phyloP scores from a whole-genome alignment of 37 sponge, comb jelly and placozoan genomes.

The Corticium candelabrum region DNA sequence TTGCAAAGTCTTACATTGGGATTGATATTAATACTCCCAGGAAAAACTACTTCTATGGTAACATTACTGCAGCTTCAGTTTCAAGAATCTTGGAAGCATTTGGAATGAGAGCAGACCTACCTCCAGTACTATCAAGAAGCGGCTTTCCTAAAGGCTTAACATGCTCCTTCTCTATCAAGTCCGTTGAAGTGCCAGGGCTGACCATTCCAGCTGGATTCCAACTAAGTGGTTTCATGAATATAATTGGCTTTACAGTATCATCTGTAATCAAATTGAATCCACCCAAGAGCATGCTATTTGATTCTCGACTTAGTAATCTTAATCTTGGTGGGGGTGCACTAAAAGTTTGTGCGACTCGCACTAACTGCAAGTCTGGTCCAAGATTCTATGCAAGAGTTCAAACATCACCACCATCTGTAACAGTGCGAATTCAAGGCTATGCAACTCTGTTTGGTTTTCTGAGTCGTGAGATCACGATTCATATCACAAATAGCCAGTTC shows the following conservation, averaged over 20 bases:
- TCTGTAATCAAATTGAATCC: neutral
- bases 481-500: neutral
- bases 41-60: neutral
- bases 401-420: neutral
- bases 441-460: neutral
- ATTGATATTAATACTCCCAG: neutral
- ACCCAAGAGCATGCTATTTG: neutral
- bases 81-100: neutral
- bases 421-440: neutral
- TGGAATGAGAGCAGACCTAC: neutral
- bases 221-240: neutral
- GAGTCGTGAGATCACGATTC: neutral
- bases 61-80: neutral
- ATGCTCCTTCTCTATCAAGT: neutral
- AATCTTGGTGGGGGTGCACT: neutral
- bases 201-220: neutral
- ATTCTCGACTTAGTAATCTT: neutral
- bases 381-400: neutral
- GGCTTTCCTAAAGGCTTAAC: neutral
- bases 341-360: neutral
- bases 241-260: neutral
- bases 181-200: neutral
- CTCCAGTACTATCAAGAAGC: neutral
- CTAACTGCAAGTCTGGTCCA: neutral
- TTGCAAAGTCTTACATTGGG: neutral